Evolutionary conservation across 2,797 vertebrate genomes (phyloP).

Genomic region (Iguana delicatissima): DNA sequence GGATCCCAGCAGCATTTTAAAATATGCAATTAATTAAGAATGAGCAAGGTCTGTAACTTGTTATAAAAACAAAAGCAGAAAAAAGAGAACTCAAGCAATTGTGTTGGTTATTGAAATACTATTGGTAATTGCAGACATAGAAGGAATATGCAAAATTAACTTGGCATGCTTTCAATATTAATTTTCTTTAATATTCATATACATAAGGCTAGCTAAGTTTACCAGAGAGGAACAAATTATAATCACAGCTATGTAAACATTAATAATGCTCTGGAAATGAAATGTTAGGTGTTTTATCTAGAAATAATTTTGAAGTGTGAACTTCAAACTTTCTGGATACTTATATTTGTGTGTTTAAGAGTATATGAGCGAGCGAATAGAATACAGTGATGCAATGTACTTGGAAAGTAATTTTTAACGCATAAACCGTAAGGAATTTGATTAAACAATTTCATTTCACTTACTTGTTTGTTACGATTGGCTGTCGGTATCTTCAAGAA

Average conservation of each 20-base stretch:
- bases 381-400: neutral
- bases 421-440: neutral
- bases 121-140: neutral
- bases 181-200: neutral
- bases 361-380: neutral
- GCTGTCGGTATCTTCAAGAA: constrained; percentile 60
- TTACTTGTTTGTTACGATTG: constrained; percentile 23
- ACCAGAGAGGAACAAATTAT: neutral
- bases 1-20: neutral
- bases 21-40: neutral
- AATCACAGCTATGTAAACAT: neutral
- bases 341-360: constrained; percentile 12
- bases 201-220: constrained; percentile 10
- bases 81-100: neutral
- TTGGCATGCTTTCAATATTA: neutral
- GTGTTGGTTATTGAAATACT: neutral
- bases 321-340: constrained; percentile 22
- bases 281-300: neutral
- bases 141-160: neutral
- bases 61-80: neutral
- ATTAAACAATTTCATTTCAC: neutral
- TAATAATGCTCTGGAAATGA: constrained; percentile 38
- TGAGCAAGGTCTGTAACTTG: neutral
- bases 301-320: neutral
- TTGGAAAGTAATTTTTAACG: neutral